Evolutionary conservation across 1,140 invertebrate species (phyloP), one percentile per base, ranked within the genome.

Genomic region (Drosophila subpulchrella): DNA sequence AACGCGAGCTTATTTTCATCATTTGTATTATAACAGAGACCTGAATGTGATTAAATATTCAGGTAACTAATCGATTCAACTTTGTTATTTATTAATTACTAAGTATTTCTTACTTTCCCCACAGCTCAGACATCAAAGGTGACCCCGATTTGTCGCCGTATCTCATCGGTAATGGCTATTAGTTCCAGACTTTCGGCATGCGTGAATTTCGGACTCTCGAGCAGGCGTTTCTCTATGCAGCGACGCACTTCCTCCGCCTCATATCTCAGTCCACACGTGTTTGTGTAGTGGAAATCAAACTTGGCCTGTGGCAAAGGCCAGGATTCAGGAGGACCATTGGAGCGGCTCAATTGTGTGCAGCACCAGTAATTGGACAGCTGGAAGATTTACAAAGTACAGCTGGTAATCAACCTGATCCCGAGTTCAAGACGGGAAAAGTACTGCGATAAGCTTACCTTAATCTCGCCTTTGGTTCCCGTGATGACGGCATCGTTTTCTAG

Each of bases 181-280:
- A 96, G 83, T 12, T 93, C 75, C 55, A 95, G 79, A 39, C 94
- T 95, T 58, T 95, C 94, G 3, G 93, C 92, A 39, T 95, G 94
- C 6, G 94, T 90, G 30, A 96, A 93, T 46, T 93, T 92, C 4
- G 94, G 92, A 85, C 95, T 95, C 92, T 96, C 95, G 12, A 92
- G 92, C 20, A 81, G 90, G 94, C 95, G 95, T 84, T 93, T 92
- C 78, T 92, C 86, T 44, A 97, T 94, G 81, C 96, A 97, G 62
- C 93, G 92, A 13, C 95, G 93, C 11, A 95, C 95, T 93, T 97
- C 96, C 39, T 94, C 92, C 6, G 96, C 95, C 93, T 97, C 95
- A 79, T 95, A 97, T 41, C 94, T 92, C 7, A 97, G 89, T 1
- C 96, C 96, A 36, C 93, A 93, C 48, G 95, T 95, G 81, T 97